Percentiles rank a stretch among this genome's conserved stretches.
phyloP scores from a whole-genome alignment of 2,888 invertebrate genomes.

The Loripinus fragilis region DNA sequence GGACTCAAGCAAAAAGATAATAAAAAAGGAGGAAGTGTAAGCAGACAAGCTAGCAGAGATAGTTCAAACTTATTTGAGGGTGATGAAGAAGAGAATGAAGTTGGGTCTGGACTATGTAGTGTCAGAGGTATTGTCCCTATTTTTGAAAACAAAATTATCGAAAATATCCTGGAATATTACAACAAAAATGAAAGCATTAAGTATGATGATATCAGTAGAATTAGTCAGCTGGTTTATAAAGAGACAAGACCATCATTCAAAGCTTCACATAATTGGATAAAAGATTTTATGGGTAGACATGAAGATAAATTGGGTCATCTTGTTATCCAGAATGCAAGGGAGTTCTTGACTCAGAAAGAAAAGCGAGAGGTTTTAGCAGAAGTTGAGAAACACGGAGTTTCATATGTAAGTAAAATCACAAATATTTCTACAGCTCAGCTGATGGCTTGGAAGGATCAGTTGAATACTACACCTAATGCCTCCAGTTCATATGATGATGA shows the following conservation, averaged over 20 bases:
- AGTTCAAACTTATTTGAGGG: not conserved
- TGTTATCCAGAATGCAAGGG: conserved; percentile 48
- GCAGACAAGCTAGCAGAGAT: conserved; percentile 36
- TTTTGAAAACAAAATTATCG: conserved; percentile 50
- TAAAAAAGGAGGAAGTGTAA: not conserved
- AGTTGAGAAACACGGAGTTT: conserved; percentile 56
- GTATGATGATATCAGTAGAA: conserved; percentile 54
- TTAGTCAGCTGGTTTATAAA: conserved; percentile 44
- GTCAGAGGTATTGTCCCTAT: conserved; percentile 51
- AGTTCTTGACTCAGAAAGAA: conserved; percentile 43
- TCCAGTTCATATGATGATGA: not conserved
- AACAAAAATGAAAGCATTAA: conserved; percentile 49
- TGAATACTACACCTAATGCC: not conserved
- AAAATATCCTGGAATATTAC: conserved; percentile 45
- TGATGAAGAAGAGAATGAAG: conserved; percentile 2
- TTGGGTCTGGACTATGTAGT: conserved; percentile 24
- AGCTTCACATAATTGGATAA: conserved; percentile 57
- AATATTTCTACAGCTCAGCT: conserved; percentile 38
- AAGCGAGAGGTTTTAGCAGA: conserved; percentile 54
- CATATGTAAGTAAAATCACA: conserved; percentile 53
- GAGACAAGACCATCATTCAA: conserved; percentile 58
- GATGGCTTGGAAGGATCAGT: conserved; percentile 2
- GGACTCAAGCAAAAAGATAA: not conserved
- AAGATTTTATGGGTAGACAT: conserved; percentile 51
- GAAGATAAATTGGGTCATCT: conserved; percentile 45